Base-by-base conservation (phyloP, 1,140 invertebrate species). In the Stegodyphus dumicola region DNA sequence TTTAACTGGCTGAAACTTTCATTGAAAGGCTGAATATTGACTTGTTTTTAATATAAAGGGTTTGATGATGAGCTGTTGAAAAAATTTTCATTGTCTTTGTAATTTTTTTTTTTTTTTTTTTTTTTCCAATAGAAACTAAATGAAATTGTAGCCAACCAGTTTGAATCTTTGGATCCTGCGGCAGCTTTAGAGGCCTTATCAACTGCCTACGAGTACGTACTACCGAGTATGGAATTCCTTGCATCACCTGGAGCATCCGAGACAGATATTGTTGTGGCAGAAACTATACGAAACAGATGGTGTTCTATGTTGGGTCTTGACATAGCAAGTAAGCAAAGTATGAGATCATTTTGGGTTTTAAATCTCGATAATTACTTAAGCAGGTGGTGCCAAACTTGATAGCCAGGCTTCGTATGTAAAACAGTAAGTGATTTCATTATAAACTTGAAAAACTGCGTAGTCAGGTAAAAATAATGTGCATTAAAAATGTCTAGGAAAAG, bases 201-300 rank as follows among this genome's bases (percentile, higher is more conserved):
- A 13, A 51, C 18, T 7, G 77, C 69, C 15, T 77, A 87, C 11
- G 86, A 87, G 13, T 69, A 65, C n/a, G 66, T 87, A n/a, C 67
- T 87, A 18, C 86, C 86, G 60, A 77, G 86, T 51, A 87, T 87
- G 77, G 86, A 80, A 11, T 81, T 87, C 74, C 86, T 87, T 1
- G 65, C 60, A 9, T 69, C 77, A n/a, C 51, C 9, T n/a, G 33
- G 48, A 11, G 56, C 49, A 11, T 17, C 15, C 4, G 48, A 81
- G 48, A 53, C 17, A 70, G 77, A 87, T 49, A 67, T 52, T 15
- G 69, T 65, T 49, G 73, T 64, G 13, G 86, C 65, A 10, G 86
- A 87, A 65, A 71, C 17, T 13, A 87, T 87, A 17, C 48, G 86
- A 15, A 74, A 74, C 48, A 71, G 77, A 13, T 87, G 86, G 86